phyloP scores from a whole-genome alignment of 1,140 invertebrate species.

The Hycleus cichorii region DNA sequence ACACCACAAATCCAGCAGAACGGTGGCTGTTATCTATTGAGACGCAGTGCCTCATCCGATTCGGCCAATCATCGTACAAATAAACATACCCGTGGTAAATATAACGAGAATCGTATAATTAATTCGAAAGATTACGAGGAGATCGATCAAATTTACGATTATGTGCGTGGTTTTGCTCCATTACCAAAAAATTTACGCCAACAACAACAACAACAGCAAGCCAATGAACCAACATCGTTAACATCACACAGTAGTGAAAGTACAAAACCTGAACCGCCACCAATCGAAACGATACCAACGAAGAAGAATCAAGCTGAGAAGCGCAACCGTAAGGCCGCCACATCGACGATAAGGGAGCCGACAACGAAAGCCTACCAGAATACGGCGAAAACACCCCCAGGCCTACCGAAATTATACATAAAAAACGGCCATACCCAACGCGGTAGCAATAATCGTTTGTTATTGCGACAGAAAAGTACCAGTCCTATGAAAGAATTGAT shows the following conservation, averaged over 20 bases:
- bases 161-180: conserved; percentile 84
- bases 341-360: conserved; percentile 42
- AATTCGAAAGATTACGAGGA: conserved; percentile 85
- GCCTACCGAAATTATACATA: conserved; percentile 65
- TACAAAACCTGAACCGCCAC: conserved; percentile 76
- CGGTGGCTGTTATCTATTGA: conserved; percentile 51
- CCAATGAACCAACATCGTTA: conserved; percentile 40
- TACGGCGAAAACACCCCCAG: conserved; percentile 49
- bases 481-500: conserved; percentile 59
- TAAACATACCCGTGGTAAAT: conserved; percentile 38
- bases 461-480: conserved; percentile 63
- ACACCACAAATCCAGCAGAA: conserved; percentile 45
- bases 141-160: conserved; percentile 95
- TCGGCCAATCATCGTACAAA: conserved; percentile 49
- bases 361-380: conserved; percentile 29
- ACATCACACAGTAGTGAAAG: conserved; percentile 47
- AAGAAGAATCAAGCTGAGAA: conserved; percentile 71
- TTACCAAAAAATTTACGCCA: conserved; percentile 73
- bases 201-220: conserved; percentile 19
- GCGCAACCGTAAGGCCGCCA: conserved; percentile 50
- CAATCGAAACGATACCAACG: conserved; percentile 83
- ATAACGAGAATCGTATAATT: conserved; percentile 47
- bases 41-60: conserved; percentile 67
- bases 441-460: conserved; percentile 40
- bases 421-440: conserved; percentile 65